A percentile compares a stretch with the other conserved stretches of the same genome.
Evolutionary conservation across 2,888 invertebrate species (phyloP).

Genomic region (Ophioninae sp.): DNA sequence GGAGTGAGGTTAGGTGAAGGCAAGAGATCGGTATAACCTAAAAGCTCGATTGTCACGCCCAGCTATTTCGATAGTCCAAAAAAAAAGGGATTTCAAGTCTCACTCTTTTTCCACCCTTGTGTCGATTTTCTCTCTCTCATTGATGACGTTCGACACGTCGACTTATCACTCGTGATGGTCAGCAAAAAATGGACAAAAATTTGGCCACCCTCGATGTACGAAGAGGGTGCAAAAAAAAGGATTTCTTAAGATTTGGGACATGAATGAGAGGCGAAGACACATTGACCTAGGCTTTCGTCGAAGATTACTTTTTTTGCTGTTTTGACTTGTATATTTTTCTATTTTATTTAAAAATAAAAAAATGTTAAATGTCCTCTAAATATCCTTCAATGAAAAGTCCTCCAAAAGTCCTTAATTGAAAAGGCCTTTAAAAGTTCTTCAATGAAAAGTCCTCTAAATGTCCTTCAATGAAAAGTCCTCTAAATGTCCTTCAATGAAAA

Average conservation of each 20-base stretch:
- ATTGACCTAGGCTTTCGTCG: slow-evolving; percentile 11
- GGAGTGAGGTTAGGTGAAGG: background rate
- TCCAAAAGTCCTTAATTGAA: too few relatives aligned
- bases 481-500: too few relatives aligned
- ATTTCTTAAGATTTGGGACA: background rate
- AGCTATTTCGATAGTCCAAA: slow-evolving; percentile 53
- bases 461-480: too few relatives aligned
- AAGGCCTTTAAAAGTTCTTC: too few relatives aligned
- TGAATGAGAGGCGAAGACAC: background rate
- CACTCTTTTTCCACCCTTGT: slow-evolving; percentile 19
- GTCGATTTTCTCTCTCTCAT: slow-evolving; percentile 12
- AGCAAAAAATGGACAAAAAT: slow-evolving; percentile 45
- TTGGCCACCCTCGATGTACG: slow-evolving; percentile 17
- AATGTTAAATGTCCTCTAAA: too few relatives aligned
- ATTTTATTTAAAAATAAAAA: background rate
- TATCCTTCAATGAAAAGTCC: too few relatives aligned
- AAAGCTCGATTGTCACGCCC: slow-evolving; percentile 34
- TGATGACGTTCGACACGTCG: slow-evolving; percentile 24
- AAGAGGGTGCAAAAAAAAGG: background rate
- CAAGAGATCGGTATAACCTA: slow-evolving; percentile 11
- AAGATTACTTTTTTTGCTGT: slow-evolving; percentile 14
- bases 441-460: too few relatives aligned
- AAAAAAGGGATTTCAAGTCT: slow-evolving; percentile 44
- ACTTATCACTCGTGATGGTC: background rate
- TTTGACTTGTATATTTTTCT: slow-evolving; percentile 15